Percentiles rank a stretch among this genome's conserved stretches.
phyloP scores from a whole-genome alignment of 2,797 vertebrate genomes.

The Podarcis siculus region DNA sequence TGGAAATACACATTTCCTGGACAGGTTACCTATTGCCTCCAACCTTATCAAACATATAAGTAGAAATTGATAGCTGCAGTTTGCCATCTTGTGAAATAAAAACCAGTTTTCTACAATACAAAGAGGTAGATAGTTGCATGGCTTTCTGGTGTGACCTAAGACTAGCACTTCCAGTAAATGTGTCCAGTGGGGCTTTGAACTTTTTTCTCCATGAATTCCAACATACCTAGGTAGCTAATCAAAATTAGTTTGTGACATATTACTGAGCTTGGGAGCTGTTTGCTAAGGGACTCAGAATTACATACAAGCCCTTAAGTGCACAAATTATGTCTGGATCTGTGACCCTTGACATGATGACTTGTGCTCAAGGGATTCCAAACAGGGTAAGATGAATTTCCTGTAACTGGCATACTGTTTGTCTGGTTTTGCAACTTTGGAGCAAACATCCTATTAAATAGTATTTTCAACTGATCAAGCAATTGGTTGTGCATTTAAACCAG shows the following conservation, averaged over 20 bases:
- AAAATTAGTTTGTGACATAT: not conserved
- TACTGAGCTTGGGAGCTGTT: not conserved
- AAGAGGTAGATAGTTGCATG: not conserved
- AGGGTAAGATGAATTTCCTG: not conserved
- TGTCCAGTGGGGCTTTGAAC: not conserved
- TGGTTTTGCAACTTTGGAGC: not conserved
- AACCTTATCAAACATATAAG: not conserved
- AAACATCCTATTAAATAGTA: not conserved
- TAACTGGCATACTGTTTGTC: not conserved
- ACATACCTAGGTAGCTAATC: not conserved
- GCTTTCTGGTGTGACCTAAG: not conserved
- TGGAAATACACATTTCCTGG: not conserved
- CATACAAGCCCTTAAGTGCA: not conserved
- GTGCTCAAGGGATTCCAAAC: not conserved
- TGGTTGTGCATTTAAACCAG: not conserved
- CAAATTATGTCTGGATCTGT: not conserved
- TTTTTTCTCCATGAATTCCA: not conserved
- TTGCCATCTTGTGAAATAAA: not conserved
- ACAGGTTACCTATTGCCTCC: not conserved
- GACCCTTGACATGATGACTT: not conserved
- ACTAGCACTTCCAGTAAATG: not conserved
- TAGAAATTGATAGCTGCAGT: not conserved
- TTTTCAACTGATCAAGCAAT: not conserved
- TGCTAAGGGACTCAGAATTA: not conserved
- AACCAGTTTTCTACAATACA: not conserved